Evolutionary conservation across 2,888 invertebrate genomes (phyloP), one percentile per base, ranked within the genome.

Genomic region (Chrysomela aeneicollis): DNA sequence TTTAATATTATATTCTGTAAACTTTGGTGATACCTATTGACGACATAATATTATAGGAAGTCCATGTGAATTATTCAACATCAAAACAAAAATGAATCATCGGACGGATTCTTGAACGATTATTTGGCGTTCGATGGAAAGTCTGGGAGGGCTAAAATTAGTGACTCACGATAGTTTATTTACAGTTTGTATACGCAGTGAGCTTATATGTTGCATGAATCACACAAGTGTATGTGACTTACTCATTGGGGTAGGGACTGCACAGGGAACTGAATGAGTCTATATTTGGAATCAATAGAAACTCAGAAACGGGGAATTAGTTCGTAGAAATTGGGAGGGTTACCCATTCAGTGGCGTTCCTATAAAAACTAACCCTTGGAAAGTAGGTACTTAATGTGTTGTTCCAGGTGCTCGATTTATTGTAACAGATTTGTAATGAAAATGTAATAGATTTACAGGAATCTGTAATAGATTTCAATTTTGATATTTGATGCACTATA

Each of bases 31-130:
- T n/a, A n/a, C n/a, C n/a, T 17, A 18, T 47, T n/a, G 5, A 10
- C 17, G 17, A n/a, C 19, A 22, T 18, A n/a, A n/a, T n/a, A 10
- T 12, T 15, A 42, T 42, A 42, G 22, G 22, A 55, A 55, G 42
- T 42, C 42, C 42, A 15, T 42, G 10, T 46, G 12, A 47, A 57
- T n/a, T n/a, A n/a, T 57, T 53, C 37, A 63, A 21, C 54, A 63
- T 63, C 59, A 54, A 59, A 63, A 63, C 59, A 63, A 21, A 54
- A 35, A 50, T 63, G 63, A 63, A 22, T 63, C 63, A 63, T 46
- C 59, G 59, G 55, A 8, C 55, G 42, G 42, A 55, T 55, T 55
- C 55, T 42, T 55, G 37, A 55, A 42, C 22, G 37, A 55, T 37
- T 55, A 55, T 55, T 55, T 35, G 55, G 42, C 21, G 55, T 55